phyloP scores from a whole-genome alignment of 2,113 vertebrate genomes.

The Callochromis pleurospilus region DNA sequence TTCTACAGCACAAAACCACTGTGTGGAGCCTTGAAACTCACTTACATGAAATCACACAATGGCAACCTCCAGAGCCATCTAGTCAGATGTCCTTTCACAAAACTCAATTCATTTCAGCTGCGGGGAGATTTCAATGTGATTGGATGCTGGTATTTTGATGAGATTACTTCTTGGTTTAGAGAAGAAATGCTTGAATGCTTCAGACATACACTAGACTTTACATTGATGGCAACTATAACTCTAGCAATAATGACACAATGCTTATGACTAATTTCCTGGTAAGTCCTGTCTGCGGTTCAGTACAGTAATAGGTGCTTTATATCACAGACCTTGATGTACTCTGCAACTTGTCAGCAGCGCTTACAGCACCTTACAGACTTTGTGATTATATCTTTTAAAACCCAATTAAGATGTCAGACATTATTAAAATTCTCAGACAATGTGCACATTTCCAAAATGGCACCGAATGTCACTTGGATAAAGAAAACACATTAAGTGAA shows the following conservation, averaged over 20 bases:
- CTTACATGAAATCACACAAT: constrained; percentile 21
- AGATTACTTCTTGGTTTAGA: neutral
- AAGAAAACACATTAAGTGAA: neutral
- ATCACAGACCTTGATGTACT: neutral
- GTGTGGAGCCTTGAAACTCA: constrained; percentile 36
- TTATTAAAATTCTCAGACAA: neutral
- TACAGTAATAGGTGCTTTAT: neutral
- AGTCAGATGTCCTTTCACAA: neutral
- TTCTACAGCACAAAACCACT: constrained; percentile 20
- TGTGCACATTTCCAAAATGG: neutral
- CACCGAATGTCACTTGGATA: neutral
- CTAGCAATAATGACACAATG: neutral
- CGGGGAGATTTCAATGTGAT: neutral
- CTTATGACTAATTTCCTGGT: neutral
- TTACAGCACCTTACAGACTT: neutral
- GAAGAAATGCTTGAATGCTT: neutral
- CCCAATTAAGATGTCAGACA: neutral
- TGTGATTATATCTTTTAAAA: neutral
- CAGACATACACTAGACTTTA: neutral
- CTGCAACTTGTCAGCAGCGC: neutral
- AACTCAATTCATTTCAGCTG: neutral
- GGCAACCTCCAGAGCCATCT: constrained; percentile 15
- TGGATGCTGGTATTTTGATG: constrained; percentile 4
- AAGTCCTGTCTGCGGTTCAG: neutral
- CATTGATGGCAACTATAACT: neutral